Base-by-base conservation (phyloP, 2,888 invertebrate genomes). In the Yponomeuta malinellus region DNA sequence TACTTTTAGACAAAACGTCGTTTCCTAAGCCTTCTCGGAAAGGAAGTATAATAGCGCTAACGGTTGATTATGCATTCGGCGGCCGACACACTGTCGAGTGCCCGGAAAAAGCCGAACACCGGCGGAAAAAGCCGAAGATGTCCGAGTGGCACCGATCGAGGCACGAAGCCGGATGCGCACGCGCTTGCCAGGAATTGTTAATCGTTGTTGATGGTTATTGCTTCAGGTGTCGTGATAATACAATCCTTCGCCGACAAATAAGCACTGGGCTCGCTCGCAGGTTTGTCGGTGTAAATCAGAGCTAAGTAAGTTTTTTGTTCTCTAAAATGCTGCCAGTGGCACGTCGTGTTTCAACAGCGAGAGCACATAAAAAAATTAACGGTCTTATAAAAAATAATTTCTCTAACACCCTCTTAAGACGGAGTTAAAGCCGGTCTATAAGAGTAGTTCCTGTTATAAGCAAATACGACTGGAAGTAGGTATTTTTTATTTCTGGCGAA, bases 21-120 rank as follows among this genome's bases (percentile, higher is more conserved):
- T 59, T 59, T 59, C 15, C 52, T 59, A 59, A 59, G 52, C 52
- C 52, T 59, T 59, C 52, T 59, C 52, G 52, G 52, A 59, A 59
- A 59, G 52, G 52, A 59, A 59, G 52, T 8, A 59, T 59, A 59
- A 59, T 59, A 59, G 52, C 52, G 52, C 15, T 59, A 59, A 59
- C 52, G 52, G 52, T 59, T 59, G 52, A 59, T 59, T 59, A 59
- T 59, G 52, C 52, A 15, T 15, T 59, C 52, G 52, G 52, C 52
- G 52, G 15, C 52, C 52, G 52, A 59, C 12, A 52, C 2, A 52
- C 52, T 59, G 52, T 59, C 52, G 43, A 43, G 43, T 43, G 52
- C 12, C 52, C 52, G 52, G 52, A 59, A 59, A 43, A 59, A 15
- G 52, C 52, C 52, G 52, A 59, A 59, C 15, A 59, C 15, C 4